Evolutionary conservation across 2,797 vertebrate species (phyloP).

Genomic region (Notamacropus eugenii): DNA sequence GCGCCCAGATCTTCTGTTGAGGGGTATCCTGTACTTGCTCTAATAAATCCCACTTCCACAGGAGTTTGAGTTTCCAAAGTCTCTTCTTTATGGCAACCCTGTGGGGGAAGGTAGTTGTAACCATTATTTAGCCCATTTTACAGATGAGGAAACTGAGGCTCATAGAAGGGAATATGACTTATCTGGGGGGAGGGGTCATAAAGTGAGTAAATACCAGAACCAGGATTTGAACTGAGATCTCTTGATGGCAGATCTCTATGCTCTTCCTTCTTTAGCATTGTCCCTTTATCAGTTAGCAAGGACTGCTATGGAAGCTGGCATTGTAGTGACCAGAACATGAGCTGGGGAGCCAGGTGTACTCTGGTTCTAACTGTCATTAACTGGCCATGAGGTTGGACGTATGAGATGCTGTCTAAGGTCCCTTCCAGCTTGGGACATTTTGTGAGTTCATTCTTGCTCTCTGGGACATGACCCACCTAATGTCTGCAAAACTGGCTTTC

Average conservation of each 20-base stretch:
- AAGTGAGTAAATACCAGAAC: neutral
- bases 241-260: neutral
- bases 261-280: no score
- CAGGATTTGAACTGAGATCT: neutral
- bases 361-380: neutral
- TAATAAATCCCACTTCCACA: neutral
- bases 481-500: neutral
- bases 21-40: neutral
- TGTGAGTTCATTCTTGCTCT: neutral
- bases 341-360: neutral
- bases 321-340: neutral
- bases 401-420: neutral
- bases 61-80: neutral
- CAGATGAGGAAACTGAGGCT: neutral
- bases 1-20: neutral
- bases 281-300: neutral
- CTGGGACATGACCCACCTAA: neutral
- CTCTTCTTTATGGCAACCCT: neutral
- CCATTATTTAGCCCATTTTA: neutral
- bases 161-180: neutral
- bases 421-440: neutral
- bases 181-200: neutral
- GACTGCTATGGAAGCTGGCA: neutral
- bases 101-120: neutral
- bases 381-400: neutral